phyloP scores from a whole-genome alignment of 2,113 vertebrate species.

The Deroptyus accipitrinus region DNA sequence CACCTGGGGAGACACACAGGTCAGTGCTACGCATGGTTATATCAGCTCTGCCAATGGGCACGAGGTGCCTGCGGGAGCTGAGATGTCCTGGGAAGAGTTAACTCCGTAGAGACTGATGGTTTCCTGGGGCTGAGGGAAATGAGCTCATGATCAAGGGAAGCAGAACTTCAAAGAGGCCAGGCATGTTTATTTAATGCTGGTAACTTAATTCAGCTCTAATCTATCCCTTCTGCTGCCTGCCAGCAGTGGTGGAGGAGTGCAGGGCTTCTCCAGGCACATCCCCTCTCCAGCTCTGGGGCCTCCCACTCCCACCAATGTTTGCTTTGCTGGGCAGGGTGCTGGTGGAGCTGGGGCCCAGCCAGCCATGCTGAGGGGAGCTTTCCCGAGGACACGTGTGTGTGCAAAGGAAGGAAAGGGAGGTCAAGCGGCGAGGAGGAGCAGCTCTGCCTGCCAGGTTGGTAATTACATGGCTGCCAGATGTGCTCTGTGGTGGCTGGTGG shows the following conservation, averaged over 20 bases:
- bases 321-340: not conserved
- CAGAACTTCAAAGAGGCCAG: conserved; percentile 37
- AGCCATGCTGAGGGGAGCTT: not conserved
- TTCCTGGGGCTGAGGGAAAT: not conserved
- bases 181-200: conserved; percentile 31
- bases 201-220: conserved; percentile 7
- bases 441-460: not conserved
- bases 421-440: not conserved
- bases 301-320: not conserved
- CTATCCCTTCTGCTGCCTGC: conserved; percentile 7
- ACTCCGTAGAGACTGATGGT: not conserved
- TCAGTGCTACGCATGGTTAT: not conserved
- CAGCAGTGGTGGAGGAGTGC: not conserved
- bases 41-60: not conserved
- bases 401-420: not conserved
- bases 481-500: not conserved
- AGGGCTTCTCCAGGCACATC: not conserved
- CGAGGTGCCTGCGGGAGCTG: not conserved
- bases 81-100: conserved; percentile 11
- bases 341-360: not conserved
- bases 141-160: conserved; percentile 30
- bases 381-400: not conserved
- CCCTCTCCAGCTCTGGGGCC: not conserved
- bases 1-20: accelerated
- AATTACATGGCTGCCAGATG: not conserved